phyloP scores from a whole-genome alignment of 2,797 vertebrate species.

The Fundulus diaphanus region DNA sequence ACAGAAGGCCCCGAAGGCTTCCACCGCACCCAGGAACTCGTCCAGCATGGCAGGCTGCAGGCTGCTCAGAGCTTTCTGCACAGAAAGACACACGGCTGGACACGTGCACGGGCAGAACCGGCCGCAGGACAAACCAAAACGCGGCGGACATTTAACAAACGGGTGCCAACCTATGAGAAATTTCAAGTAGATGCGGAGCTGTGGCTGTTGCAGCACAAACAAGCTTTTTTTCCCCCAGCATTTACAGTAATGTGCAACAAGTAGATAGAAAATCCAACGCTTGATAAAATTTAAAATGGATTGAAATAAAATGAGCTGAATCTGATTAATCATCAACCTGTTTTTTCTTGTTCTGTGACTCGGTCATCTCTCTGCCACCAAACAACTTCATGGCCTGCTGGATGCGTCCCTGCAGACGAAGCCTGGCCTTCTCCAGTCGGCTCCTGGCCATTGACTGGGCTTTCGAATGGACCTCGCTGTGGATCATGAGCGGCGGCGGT shows the following conservation, averaged over 20 bases:
- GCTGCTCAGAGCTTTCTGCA: slow-evolving; percentile 82
- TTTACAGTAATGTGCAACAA: not conserved
- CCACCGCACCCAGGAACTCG: slow-evolving; percentile 85
- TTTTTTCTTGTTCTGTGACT: slow-evolving; percentile 79
- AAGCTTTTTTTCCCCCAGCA: slow-evolving; percentile 9
- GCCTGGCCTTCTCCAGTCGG: slow-evolving; percentile 83
- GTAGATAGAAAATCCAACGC: not conserved
- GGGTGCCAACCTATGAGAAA: not conserved
- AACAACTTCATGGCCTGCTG: slow-evolving; percentile 81
- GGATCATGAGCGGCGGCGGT: slow-evolving; percentile 35
- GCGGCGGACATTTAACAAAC: slow-evolving; percentile 21
- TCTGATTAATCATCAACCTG: slow-evolving; percentile 74
- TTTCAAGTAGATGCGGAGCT: not conserved
- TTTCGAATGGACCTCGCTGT: slow-evolving; percentile 63
- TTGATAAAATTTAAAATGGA: not conserved
- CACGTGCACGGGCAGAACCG: slow-evolving; percentile 21
- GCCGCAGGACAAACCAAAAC: slow-evolving; percentile 24
- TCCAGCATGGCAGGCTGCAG: slow-evolving; percentile 82
- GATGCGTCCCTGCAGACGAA: slow-evolving; percentile 81
- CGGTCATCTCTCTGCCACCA: slow-evolving; percentile 69
- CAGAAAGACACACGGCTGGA: slow-evolving; percentile 54
- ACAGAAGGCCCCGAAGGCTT: slow-evolving; percentile 80
- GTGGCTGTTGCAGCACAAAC: slow-evolving; percentile 23
- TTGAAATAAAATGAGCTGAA: not conserved
- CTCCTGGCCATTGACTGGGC: slow-evolving; percentile 72